Conservation (phyloP, 2,888 invertebrate species). For the Biston betularia region DNA sequence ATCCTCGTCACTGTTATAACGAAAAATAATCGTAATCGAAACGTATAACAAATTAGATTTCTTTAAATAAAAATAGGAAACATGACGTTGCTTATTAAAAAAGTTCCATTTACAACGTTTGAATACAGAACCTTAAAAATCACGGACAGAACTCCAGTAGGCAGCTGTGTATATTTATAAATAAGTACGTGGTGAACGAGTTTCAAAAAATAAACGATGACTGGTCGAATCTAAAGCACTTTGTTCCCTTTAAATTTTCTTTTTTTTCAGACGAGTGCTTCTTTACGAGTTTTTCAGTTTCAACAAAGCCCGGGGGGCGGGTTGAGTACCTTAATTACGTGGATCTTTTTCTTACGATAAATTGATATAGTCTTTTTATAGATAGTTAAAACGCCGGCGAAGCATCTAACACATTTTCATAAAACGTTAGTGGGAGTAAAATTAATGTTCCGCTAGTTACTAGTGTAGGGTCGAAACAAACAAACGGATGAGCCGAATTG, state of each 20-base stretch:
- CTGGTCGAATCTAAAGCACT: slow-evolving; percentile 7
- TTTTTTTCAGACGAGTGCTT: slow-evolving; percentile 5
- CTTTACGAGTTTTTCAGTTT: slow-evolving; percentile 8
- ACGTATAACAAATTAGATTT: too few species aligned
- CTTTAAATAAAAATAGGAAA: too few species aligned
- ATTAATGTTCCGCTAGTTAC: too few species aligned
- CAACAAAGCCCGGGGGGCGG: not conserved
- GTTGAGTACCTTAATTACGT: slow-evolving; percentile 11
- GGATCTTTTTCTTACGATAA: not conserved
- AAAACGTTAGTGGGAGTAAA: too few species aligned
- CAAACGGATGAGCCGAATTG: too few species aligned
- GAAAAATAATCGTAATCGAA: too few species aligned
- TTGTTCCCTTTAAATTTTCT: slow-evolving; percentile 2
- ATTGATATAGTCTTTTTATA: not conserved
- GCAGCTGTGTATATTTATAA: not conserved
- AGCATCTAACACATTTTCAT: not conserved
- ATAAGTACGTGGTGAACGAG: not conserved
- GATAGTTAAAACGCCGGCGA: not conserved
- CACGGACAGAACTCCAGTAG: not conserved
- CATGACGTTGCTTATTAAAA: not conserved
- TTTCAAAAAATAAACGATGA: slow-evolving; percentile 8
- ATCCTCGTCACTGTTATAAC: too few species aligned
- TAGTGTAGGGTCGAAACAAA: too few species aligned
- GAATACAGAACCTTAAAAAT: too few species aligned
- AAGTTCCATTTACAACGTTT: not conserved